Base-by-base conservation (phyloP, 2,113 vertebrate genomes). In the Eurystomus gularis region DNA sequence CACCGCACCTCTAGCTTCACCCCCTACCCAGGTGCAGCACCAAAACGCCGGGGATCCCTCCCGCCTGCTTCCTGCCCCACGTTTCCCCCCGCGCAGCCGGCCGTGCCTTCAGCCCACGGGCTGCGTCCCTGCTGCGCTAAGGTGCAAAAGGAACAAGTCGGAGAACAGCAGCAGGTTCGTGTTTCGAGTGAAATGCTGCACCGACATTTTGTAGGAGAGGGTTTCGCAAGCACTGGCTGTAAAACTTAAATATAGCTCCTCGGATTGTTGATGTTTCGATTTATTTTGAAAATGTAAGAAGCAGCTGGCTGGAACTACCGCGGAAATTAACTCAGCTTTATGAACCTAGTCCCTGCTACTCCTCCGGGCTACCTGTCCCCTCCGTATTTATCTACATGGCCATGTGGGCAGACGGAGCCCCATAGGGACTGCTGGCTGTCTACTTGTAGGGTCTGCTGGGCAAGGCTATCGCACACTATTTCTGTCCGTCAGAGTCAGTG, bases 51-150 rank as follows among this genome's bases (percentile, higher is more conserved):
- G 6, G 39, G 10, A 64, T 15, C 9, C 14, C 13, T 4, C 2
- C 3, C 2, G 1, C 4, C 9, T 6, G 5, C 35, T 51, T 25
- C 7, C 5, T 35, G 3, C 24, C 1, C 1, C 13, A 14, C 9
- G 1, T 46, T 57, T 55, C 1, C 11, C 8, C 3, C 44, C 9
- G 24, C 1, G 2, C 29, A 37, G 5, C 4, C 12, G 20, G 40
- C 8, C 20, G 28, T 1, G 46, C 3, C 2, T 57, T 39, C 35
- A 65, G 62, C 23, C 17, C 28, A 29, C 4, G 4, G 17, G 5
- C 31, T 51, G 51, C 37, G 24, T 26, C 33, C 13, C 40, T 20
- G 33, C 21, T 11, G 26, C 40, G 4, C 57, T 21, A 33, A 57
- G 55, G 7, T 24, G 13, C 23, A 37, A 23, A 26, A 69, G 29